Conservation (phyloP, 2,113 vertebrate species). For the Numenius arquata region DNA sequence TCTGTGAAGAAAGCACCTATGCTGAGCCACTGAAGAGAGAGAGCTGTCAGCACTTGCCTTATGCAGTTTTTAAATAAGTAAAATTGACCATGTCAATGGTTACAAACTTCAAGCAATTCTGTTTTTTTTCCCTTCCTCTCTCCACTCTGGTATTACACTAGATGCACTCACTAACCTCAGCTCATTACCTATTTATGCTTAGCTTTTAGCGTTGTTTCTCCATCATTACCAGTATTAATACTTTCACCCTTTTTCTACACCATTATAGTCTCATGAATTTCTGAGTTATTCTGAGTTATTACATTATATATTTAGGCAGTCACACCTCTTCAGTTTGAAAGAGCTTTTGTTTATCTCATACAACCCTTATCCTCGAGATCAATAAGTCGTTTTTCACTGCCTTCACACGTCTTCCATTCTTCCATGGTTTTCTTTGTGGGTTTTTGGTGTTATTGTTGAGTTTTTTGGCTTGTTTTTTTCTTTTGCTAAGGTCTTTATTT, state of each 20-base stretch:
- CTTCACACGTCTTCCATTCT: neutral
- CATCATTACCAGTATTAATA: neutral
- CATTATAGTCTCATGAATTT: neutral
- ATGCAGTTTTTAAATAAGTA: neutral
- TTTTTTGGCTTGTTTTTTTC: neutral
- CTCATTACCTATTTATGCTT: neutral
- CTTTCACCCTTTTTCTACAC: neutral
- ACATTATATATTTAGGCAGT: neutral
- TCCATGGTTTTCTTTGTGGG: rapidly evolving
- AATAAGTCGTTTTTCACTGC: neutral
- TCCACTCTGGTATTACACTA: neutral
- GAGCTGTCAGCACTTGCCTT: neutral
- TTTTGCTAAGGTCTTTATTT: neutral
- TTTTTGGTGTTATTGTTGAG: neutral
- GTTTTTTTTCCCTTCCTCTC: neutral
- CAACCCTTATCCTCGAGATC: neutral
- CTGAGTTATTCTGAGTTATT: neutral
- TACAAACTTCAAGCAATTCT: neutral
- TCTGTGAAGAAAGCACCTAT: neutral
- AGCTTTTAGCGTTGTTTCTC: neutral
- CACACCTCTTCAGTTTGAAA: neutral
- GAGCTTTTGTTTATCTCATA: neutral
- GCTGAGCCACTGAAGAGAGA: neutral
- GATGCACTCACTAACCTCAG: neutral
- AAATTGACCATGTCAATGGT: neutral